Conservation (phyloP, 2,113 vertebrate species). For the Phyllostomus discolor region DNA sequence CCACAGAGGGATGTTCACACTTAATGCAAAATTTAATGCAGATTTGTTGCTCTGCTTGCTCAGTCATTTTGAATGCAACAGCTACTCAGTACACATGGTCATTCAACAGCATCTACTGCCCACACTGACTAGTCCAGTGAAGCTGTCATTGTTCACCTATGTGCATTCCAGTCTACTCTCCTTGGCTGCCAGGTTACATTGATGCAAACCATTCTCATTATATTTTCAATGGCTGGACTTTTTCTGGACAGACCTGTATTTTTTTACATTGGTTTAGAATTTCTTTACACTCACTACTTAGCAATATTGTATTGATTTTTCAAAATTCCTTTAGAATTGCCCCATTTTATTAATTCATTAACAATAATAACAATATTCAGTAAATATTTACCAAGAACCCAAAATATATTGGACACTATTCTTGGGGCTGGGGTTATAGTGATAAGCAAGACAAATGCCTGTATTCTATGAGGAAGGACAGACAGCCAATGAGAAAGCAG, state of each 20-base stretch:
- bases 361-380: background rate
- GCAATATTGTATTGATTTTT: background rate
- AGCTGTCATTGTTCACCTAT: too few relatives aligned
- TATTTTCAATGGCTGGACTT: too few relatives aligned
- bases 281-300: background rate
- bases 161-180: too few relatives aligned
- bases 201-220: too few relatives aligned
- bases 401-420: background rate
- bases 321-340: background rate
- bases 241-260: background rate
- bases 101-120: too few relatives aligned
- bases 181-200: too few relatives aligned
- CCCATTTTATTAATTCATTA: background rate
- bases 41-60: too few relatives aligned
- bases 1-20: too few relatives aligned
- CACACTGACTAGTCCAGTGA: too few relatives aligned
- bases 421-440: background rate
- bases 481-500: background rate
- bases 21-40: too few relatives aligned
- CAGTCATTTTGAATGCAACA: too few relatives aligned
- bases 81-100: too few relatives aligned
- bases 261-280: background rate
- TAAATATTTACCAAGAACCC: background rate
- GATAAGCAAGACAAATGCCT: background rate
- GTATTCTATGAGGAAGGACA: background rate